These are phyloP conservation scores for Sebastes jordani DNA, from an alignment of 2,797 vertebrate genomes.

Conservation along the genomic window DNA sequence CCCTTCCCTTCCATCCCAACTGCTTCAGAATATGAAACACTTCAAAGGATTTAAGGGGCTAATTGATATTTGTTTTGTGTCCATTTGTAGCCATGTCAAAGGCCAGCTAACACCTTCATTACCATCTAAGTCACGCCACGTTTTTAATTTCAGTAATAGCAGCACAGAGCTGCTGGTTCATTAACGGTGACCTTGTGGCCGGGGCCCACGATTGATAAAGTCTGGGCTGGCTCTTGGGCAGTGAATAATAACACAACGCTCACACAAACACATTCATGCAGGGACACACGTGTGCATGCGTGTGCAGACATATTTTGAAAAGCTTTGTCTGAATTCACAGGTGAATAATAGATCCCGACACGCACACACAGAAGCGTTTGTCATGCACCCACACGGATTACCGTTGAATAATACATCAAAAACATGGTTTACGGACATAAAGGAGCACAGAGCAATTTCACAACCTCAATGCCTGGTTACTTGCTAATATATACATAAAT, in stretches of 20 bases:
- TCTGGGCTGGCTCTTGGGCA: not conserved
- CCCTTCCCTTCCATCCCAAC: not conserved
- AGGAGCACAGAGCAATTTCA: conserved; percentile 11
- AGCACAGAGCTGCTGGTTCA: conserved; percentile 37
- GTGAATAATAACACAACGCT: not conserved
- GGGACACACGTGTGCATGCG: not conserved
- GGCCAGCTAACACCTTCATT: conserved; percentile 46
- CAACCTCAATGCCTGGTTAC: not conserved
- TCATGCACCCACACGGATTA: conserved; percentile 20
- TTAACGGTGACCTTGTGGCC: conserved; percentile 45
- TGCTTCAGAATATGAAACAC: conserved; percentile 33
- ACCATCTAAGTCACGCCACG: conserved; percentile 47
- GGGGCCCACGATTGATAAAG: conserved; percentile 27
- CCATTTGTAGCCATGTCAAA: conserved; percentile 51
- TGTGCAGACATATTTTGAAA: not conserved
- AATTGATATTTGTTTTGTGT: conserved; percentile 66
- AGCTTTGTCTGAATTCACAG: not conserved
- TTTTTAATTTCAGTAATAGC: conserved; percentile 57
- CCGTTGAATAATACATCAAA: conserved; percentile 44
- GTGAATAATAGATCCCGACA: not conserved
- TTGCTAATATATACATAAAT: conserved; percentile 25
- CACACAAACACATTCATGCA: not conserved
- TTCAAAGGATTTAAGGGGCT: conserved; percentile 41
- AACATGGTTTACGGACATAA: conserved; percentile 28
- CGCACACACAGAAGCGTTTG: not conserved